Conservation (phyloP, 2,888 invertebrate genomes). For the Agrochola macilenta region DNA sequence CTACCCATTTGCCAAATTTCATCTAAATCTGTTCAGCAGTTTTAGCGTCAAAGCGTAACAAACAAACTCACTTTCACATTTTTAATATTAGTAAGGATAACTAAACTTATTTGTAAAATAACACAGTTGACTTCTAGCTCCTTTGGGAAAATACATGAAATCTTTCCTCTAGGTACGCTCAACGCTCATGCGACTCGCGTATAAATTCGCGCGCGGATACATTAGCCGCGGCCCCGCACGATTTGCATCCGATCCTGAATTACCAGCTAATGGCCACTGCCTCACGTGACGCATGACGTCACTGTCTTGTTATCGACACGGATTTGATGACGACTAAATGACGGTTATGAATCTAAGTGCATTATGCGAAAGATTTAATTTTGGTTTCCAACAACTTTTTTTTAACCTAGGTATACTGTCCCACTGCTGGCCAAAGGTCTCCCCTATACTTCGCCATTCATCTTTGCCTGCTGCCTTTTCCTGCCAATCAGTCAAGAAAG, state of each 20-base stretch:
- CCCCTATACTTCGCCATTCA: no score
- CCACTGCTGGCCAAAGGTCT: no score
- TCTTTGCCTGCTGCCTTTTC: no score
- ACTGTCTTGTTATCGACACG: slow-evolving; percentile 31
- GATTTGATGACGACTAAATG: slow-evolving; percentile 49
- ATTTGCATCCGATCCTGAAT: slow-evolving; percentile 79
- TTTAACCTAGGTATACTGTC: no score
- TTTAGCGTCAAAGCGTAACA: no score
- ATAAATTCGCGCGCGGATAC: slow-evolving; percentile 78
- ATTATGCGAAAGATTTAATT: not conserved
- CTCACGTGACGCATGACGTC: slow-evolving; percentile 54
- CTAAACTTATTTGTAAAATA: not conserved
- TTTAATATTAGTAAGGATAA: no score
- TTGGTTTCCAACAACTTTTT: not conserved
- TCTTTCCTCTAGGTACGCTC: not conserved
- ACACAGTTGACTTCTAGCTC: no score
- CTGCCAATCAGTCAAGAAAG: no score
- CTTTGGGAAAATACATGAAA: not conserved
- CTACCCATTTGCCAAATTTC: no score
- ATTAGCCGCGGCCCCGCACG: slow-evolving; percentile 77
- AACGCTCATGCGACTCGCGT: not conserved
- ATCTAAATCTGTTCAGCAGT: no score
- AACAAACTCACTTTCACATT: no score
- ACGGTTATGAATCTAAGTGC: slow-evolving; percentile 20
- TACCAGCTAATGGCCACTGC: slow-evolving; percentile 48